Evolutionary conservation across 1,140 invertebrate genomes (phyloP).

Genomic region (Diplogasteroides magnus): DNA sequence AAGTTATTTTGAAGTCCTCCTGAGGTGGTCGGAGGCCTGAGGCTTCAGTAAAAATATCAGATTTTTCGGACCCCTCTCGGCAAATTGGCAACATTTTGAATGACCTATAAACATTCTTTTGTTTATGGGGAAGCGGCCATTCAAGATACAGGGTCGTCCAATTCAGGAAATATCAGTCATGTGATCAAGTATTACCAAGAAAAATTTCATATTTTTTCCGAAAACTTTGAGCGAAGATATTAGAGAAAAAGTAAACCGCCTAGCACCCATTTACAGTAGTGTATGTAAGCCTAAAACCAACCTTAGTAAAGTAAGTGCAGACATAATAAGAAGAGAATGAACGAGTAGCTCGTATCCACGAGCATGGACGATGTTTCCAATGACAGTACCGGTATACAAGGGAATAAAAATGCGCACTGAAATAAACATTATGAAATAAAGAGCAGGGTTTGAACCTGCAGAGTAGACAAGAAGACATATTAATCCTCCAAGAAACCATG

Average conservation of each 20-base stretch:
- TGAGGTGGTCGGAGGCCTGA: background rate
- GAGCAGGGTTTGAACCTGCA: constrained; percentile 26
- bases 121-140: too few relatives aligned
- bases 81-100: background rate
- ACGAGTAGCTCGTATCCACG: constrained; percentile 20
- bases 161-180: too few relatives aligned
- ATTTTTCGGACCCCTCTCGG: too few relatives aligned
- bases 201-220: too few relatives aligned
- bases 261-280: background rate
- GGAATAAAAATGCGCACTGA: constrained; percentile 42
- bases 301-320: constrained; percentile 25
- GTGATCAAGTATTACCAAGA: too few relatives aligned
- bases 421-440: constrained; percentile 19
- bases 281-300: too few relatives aligned
- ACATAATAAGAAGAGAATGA: constrained; percentile 18
- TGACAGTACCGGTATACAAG: constrained; percentile 33
- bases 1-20: too few relatives aligned
- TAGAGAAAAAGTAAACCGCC: background rate
- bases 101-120: too few relatives aligned
- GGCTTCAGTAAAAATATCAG: too few relatives aligned
- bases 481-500: constrained; percentile 37
- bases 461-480: constrained; percentile 38
- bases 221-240: too few relatives aligned
- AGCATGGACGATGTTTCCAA: constrained; percentile 31
- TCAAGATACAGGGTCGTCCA: too few relatives aligned